Base-by-base conservation (phyloP, 2,888 invertebrate species). In the Pocota personata region DNA sequence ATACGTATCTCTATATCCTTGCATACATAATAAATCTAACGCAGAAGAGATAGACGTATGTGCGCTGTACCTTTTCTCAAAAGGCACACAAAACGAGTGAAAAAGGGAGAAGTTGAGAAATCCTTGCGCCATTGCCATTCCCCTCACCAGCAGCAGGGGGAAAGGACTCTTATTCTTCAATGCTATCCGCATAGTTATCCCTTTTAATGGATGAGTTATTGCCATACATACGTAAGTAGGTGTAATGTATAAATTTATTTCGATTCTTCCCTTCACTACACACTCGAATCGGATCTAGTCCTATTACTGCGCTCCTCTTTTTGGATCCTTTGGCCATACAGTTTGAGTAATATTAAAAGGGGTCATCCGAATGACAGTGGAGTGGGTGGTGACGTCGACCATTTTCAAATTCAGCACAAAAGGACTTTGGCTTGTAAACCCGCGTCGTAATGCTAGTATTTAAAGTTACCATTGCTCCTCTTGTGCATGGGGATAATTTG, bases 171-270 rank as follows among this genome's bases (percentile, higher is more conserved):
- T 72, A 76, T 76, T 82, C 82, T 82, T 86, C 82, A 86, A 82
- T 86, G 80, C 86, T 86, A 82, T 86, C 76, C 86, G 76, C 86
- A 86, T 86, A 86, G 86, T 86, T 86, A 86, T 86, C 86, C 86
- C 86, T 86, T 86, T 86, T 86, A 86, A 86, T 86, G 86, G 86
- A 86, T 82, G 86, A 86, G 86, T 86, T 86, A 86, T 86, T 86
- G 86, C 86, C 82, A 72, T 82, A 86, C 86, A 86, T 86, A 86
- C 80, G 76, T 86, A 86, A 86, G 86, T 86, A 86, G 86, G 86
- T 86, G 86, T 86, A 86, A 86, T 86, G 86, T 86, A 86, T 86
- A 86, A 82, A 86, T 86, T 86, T 86, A 86, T 82, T 86, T 86
- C 86, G 76, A 86, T 82, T 82, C 86, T 50, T 78, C 72, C 72